Conservation (phyloP, 2,113 vertebrate genomes). For the Axis porcinus region DNA sequence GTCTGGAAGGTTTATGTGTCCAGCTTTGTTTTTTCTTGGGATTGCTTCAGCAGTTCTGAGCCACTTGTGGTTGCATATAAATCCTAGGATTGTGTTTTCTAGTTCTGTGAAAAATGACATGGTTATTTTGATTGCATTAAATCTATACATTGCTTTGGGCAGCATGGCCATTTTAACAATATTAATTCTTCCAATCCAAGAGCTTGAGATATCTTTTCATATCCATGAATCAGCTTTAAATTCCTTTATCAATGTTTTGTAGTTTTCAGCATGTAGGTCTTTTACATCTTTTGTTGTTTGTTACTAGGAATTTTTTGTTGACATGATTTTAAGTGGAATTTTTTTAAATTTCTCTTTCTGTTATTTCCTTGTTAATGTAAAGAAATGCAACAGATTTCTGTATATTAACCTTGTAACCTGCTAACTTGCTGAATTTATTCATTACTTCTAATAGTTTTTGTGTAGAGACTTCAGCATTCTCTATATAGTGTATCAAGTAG, state of each 20-base stretch:
- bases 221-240: background rate
- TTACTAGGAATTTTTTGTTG: background rate
- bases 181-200: background rate
- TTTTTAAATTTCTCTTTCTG: background rate
- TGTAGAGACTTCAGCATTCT: background rate
- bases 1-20: background rate
- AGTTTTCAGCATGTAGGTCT: background rate
- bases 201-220: background rate
- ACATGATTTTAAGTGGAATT: background rate
- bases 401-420: background rate
- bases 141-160: background rate
- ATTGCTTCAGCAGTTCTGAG: background rate
- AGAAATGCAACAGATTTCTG: background rate
- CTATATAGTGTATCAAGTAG: background rate
- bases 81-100: background rate
- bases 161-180: background rate
- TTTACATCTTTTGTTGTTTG: background rate
- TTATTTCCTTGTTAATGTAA: background rate
- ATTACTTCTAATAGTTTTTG: background rate
- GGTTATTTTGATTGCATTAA: background rate
- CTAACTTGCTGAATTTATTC: background rate
- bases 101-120: background rate
- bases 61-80: background rate
- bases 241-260: background rate
- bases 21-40: no score